Evolutionary conservation across 2,888 invertebrate species (phyloP).

Genomic region (Diarsia dahlii): DNA sequence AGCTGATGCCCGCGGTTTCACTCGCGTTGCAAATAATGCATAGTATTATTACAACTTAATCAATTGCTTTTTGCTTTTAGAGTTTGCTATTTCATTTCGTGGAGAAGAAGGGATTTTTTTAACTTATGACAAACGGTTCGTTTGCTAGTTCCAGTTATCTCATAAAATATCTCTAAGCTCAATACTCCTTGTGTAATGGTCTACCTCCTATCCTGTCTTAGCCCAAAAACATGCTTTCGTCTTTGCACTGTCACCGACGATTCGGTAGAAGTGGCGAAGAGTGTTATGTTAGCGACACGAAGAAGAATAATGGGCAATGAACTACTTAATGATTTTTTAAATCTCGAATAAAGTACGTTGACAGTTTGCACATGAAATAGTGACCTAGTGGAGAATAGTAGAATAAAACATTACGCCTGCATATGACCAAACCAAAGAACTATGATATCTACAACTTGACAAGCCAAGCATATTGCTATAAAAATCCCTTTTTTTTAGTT

Average conservation of each 20-base stretch:
- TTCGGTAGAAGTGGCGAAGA: too few relatives aligned
- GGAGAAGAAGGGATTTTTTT: neutral
- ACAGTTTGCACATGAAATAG: neutral
- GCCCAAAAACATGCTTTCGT: too few relatives aligned
- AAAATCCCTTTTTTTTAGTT: neutral
- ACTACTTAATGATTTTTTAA: too few relatives aligned
- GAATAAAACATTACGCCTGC: neutral
- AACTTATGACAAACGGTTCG: too few relatives aligned
- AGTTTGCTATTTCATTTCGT: neutral
- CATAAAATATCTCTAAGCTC: neutral
- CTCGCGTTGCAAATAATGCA: too few relatives aligned
- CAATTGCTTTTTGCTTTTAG: neutral
- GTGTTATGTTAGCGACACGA: too few relatives aligned
- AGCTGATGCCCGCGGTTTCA: too few relatives aligned
- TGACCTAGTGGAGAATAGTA: neutral
- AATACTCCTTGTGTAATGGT: neutral
- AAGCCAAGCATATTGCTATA: neutral
- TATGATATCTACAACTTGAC: neutral
- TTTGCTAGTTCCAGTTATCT: neutral
- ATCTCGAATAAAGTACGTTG: too few relatives aligned
- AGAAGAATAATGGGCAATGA: too few relatives aligned
- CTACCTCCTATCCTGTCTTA: too few relatives aligned
- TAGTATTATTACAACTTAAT: constrained; percentile 6
- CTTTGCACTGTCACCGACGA: too few relatives aligned
- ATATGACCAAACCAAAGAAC: neutral